Conservation (phyloP, 2,113 vertebrate genomes). For the Anhinga anhinga region DNA sequence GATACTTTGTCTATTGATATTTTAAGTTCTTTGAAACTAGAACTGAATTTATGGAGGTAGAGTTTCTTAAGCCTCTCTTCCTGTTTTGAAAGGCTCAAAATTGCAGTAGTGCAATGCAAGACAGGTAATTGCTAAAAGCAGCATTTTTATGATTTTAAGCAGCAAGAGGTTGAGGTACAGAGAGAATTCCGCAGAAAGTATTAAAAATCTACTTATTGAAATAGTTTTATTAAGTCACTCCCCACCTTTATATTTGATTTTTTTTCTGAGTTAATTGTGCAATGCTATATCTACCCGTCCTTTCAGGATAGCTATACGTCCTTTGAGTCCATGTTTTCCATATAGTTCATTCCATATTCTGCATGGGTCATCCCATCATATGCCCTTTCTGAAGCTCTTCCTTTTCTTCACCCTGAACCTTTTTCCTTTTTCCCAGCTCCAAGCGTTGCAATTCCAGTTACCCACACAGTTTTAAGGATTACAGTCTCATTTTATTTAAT, state of each 20-base stretch:
- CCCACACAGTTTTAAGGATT: slow-evolving; percentile 11
- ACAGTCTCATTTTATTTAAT: slow-evolving; percentile 62
- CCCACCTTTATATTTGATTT: not conserved
- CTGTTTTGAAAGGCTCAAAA: not conserved
- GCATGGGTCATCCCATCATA: not conserved
- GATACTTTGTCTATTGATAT: not conserved
- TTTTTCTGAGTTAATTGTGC: not conserved
- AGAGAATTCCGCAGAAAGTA: not conserved
- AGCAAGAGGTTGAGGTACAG: not conserved
- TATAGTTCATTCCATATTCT: not conserved
- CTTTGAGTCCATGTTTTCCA: not conserved
- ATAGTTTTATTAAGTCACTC: not conserved
- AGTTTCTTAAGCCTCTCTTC: not conserved
- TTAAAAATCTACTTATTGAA: not conserved
- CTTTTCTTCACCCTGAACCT: not conserved
- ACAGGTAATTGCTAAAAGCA: not conserved
- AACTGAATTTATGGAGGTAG: not conserved
- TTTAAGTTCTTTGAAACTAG: not conserved
- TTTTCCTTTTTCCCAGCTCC: not conserved
- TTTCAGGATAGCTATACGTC: not conserved
- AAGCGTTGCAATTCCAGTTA: not conserved
- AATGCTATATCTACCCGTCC: not conserved
- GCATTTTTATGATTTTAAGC: not conserved
- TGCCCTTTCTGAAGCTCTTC: not conserved
- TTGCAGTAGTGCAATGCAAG: not conserved